phyloP scores from a whole-genome alignment of 2,113 vertebrate species.

The Lagopus leucura region DNA sequence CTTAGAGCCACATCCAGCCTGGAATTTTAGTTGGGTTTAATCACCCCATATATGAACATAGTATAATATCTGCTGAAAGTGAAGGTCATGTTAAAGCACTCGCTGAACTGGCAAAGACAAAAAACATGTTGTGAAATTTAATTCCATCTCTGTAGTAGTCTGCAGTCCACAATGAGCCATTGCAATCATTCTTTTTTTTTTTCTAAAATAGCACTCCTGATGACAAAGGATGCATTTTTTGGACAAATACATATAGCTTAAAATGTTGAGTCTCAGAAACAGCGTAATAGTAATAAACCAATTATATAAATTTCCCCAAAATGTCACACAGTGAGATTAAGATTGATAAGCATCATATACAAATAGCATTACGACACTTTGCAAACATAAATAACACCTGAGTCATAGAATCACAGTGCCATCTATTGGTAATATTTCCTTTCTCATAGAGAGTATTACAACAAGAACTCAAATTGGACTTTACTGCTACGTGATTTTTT shows the following conservation, averaged over 20 bases:
- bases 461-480: neutral
- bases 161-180: neutral
- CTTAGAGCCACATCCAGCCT: no score
- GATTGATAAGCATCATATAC: neutral
- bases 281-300: neutral
- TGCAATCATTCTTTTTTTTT: neutral
- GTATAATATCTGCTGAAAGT: neutral
- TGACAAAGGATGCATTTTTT: neutral
- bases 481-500: neutral
- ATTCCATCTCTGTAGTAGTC: neutral
- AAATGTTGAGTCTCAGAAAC: neutral
- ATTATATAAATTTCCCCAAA: neutral
- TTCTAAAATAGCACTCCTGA: neutral
- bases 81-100: neutral
- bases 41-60: neutral
- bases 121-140: neutral
- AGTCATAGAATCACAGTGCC: conserved; percentile 56
- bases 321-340: neutral
- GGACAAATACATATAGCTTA: neutral
- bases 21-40: neutral
- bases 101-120: conserved; percentile 18
- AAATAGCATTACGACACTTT: neutral
- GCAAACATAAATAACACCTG: neutral
- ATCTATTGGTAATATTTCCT: conserved; percentile 51
- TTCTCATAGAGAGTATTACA: neutral